Evolutionary conservation across 2,888 invertebrate genomes (phyloP), one percentile per base, ranked within the genome.

Genomic region (Hyposoter dolosus): DNA sequence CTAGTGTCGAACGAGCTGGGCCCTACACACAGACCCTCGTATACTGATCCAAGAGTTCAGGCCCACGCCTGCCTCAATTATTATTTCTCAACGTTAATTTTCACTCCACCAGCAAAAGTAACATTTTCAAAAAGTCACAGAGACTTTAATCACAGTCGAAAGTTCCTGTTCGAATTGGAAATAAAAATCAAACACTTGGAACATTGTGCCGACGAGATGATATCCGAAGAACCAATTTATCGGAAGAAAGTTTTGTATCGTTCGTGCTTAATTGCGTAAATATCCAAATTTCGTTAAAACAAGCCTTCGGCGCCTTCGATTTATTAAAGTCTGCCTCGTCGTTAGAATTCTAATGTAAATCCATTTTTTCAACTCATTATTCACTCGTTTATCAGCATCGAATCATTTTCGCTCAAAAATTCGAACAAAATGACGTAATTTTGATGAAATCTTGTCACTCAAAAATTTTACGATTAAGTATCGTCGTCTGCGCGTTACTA

Each of bases 181-280:
- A 28, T 28, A 60, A 28, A 15, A 60, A 15, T 15, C 28, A 28
- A 60, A 60, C 23, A 28, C 60, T 1, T 28, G 12, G 60, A 15
- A 60, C 1, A 15, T 60, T 60, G 28, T 60, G 28, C 12, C 15
- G 23, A 56, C 28, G 15, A 28, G 60, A 60, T 60, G 23, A 28
- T 28, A 60, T 60, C 28, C 5, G 10, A 28, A 15, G 28, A 15
- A 32, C 35, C 17, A 19, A 71, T 71, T 71, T n/a, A 71, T 71
- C 32, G 50, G 12, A 66, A 66, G 65, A 66, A 71, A 71, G 71
- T 50, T n/a, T n/a, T 71, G 17, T 32, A 12, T 32, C 35, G 71
- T n/a, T 71, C 47, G 17, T 19, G 17, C 47, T 71, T 12, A n/a
- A 50, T 50, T 40, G 4, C 32, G 23, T 72, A 72, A 72, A 53